Conservation (phyloP, 2,797 vertebrate species). For the Karalla daura region DNA sequence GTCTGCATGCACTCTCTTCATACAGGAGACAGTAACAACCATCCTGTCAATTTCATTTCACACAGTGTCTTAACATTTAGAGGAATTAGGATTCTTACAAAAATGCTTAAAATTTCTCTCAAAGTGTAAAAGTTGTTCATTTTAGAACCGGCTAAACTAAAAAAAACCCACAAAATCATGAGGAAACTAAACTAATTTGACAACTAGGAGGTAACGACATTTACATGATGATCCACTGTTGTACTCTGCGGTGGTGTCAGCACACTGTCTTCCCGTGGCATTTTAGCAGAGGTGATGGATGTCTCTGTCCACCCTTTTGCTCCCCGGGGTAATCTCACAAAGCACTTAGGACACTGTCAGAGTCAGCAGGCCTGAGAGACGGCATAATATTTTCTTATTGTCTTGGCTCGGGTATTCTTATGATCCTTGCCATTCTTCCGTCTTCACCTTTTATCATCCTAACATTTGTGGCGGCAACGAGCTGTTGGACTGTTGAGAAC, state of each 20-base stretch:
- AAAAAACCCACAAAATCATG: constrained; percentile 1
- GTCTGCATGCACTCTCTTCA: neutral
- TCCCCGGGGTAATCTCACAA: constrained; percentile 55
- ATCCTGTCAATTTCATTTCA: constrained; percentile 17
- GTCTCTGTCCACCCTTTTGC: constrained; percentile 58
- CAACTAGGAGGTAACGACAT: constrained; percentile 31
- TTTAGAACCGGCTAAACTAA: constrained; percentile 6
- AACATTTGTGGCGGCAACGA: neutral
- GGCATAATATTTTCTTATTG: constrained; percentile 42
- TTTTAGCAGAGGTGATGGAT: constrained; percentile 69
- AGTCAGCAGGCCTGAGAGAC: constrained; percentile 60
- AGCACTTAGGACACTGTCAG: constrained; percentile 59
- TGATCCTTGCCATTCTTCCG: constrained; percentile 20
- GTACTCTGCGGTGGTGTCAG: constrained; percentile 60
- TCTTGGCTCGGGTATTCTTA: constrained; percentile 41
- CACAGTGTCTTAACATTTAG: neutral
- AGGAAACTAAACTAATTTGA: constrained; percentile 7
- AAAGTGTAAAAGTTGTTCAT: neutral
- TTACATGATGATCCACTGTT: constrained; percentile 29
- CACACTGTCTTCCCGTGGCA: constrained; percentile 65
- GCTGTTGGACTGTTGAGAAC: neutral
- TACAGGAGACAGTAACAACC: neutral
- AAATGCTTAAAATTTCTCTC: neutral
- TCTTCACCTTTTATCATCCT: constrained; percentile 11
- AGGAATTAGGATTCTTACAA: neutral